Evolutionary conservation across 2,888 invertebrate species (phyloP).

Genomic region (Biston betularia): DNA sequence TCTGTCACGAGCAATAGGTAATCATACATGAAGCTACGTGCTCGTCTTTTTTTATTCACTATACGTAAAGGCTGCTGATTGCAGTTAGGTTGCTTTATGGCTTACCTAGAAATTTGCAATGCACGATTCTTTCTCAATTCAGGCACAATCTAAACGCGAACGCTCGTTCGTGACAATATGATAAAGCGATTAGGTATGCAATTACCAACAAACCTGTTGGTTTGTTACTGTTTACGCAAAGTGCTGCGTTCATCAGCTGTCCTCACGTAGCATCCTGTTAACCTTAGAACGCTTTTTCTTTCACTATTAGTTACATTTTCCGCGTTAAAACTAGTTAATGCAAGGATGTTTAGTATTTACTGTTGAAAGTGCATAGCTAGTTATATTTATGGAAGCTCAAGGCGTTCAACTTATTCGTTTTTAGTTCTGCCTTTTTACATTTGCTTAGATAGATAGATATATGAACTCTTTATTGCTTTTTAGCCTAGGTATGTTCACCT

Average conservation of each 20-base stretch:
- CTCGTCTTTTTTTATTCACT: not conserved
- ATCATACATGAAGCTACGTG: not conserved
- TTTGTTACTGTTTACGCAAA: slow-evolving; percentile 18
- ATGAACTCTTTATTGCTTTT: too few relatives aligned
- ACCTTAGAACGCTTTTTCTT: slow-evolving; percentile 69
- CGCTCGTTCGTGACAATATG: slow-evolving; percentile 49
- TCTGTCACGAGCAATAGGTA: too few relatives aligned
- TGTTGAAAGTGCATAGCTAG: slow-evolving; percentile 39
- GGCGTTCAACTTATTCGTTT: slow-evolving; percentile 3
- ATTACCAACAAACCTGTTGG: slow-evolving; percentile 25
- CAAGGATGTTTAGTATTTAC: slow-evolving; percentile 50
- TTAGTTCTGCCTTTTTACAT: not conserved
- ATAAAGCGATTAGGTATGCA: slow-evolving; percentile 45
- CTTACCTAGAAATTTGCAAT: slow-evolving; percentile 10
- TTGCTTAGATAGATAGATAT: too few relatives aligned
- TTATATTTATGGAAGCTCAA: slow-evolving; percentile 21
- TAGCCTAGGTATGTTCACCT: too few relatives aligned
- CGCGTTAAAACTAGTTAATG: slow-evolving; percentile 57
- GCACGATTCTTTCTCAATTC: slow-evolving; percentile 20
- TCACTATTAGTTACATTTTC: slow-evolving; percentile 59
- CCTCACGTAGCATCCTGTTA: slow-evolving; percentile 72
- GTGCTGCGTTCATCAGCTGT: slow-evolving; percentile 54
- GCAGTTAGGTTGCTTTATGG: not conserved
- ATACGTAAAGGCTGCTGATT: not conserved
- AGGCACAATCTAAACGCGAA: slow-evolving; percentile 14